Percentiles rank a stretch among this genome's conserved stretches.
These are phyloP conservation scores for Plebejus melissa DNA, from an alignment of 2,888 invertebrate species.

Conservation along the genomic window DNA sequence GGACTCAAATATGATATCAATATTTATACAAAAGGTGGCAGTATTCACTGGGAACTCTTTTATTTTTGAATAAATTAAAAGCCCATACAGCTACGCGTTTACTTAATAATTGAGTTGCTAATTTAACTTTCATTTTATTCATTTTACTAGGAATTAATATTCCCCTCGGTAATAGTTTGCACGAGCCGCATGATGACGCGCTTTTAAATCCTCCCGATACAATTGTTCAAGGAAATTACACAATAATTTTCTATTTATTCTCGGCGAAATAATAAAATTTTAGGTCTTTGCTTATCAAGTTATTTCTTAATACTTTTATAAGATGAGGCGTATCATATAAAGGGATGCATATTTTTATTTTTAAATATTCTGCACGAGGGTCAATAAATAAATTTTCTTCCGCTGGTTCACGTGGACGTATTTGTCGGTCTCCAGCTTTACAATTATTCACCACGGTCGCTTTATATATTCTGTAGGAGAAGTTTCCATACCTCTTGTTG, in stretches of 20 bases:
- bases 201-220: too few relatives aligned
- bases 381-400: too few relatives aligned
- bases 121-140: neutral
- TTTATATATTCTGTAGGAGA: neutral
- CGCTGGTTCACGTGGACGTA: too few relatives aligned
- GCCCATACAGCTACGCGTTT: neutral
- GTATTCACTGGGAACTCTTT: neutral
- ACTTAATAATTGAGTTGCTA: neutral
- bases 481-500: neutral
- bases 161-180: neutral
- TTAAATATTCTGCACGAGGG: too few relatives aligned
- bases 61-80: neutral
- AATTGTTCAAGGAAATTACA: too few relatives aligned
- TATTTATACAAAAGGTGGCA: neutral
- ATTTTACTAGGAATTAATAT: neutral
- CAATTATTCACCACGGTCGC: neutral
- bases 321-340: too few relatives aligned
- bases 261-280: too few relatives aligned
- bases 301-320: too few relatives aligned
- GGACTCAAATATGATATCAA: conserved; percentile 2
- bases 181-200: too few relatives aligned
- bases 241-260: too few relatives aligned
- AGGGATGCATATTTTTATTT: too few relatives aligned
- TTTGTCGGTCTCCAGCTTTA: neutral
- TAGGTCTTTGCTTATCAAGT: too few relatives aligned